Evolutionary conservation across 2,888 invertebrate genomes (phyloP), one percentile per base, ranked within the genome.

Genomic region (Melangyna quadrimaculata): DNA sequence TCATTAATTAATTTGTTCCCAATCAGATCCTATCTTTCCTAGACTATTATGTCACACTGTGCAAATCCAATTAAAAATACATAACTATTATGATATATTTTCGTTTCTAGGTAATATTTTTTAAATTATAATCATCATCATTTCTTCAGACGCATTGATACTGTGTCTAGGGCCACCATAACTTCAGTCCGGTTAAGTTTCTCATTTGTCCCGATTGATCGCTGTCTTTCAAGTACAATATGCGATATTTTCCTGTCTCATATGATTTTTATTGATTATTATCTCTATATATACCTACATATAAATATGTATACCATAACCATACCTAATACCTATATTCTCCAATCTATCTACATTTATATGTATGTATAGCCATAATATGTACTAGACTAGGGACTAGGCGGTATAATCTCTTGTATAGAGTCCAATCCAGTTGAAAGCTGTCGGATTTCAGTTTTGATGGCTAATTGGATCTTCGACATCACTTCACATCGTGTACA

Each of bases 401-500:
- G 32, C 55, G 43, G 40, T 51, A 19, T 57, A 61, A 35, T 61
- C 82, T 40, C 24, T 40, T 5, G 24, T 12, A 8, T 45, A 43
- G 24, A 71, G 65, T 45, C 45, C 45, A 51, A 65, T 67, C 53
- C 63, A 61, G 35, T 72, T 78, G 43, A 72, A 77, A 78, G 67
- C 83, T 78, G 73, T 83, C 82, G 72, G 80, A 80, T 80, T 75
- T 81, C 84, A 86, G 72, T 80, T 80, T 80, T 72, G 80, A 80
- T 80, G 84, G 84, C 84, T 86, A 86, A 86, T 86, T 86, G 84
- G 84, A 86, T 80, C 77, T 69, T 72, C 59, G 55, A 77, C 57
- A 80, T 80, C 77, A 74, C 65, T 59, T 75, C 67, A 65, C 70
- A 63, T 71, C 74, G 61, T 61, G 22, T 53, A 27, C 80, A 73